phyloP scores from a whole-genome alignment of 2,797 vertebrate species.

The Falco concolor region DNA sequence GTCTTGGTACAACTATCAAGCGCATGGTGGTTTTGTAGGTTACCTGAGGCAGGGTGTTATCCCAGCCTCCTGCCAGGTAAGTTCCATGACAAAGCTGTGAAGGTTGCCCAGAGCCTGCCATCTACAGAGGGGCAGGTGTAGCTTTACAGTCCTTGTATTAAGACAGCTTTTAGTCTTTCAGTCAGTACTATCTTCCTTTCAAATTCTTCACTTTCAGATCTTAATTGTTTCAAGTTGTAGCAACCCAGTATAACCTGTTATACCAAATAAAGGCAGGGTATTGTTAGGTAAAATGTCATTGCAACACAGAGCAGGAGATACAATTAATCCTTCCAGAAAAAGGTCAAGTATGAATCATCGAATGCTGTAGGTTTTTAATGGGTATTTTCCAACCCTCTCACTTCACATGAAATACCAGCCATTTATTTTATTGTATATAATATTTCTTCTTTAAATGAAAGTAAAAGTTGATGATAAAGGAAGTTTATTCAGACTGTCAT shows the following conservation, averaged over 20 bases:
- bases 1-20: too few relatives aligned
- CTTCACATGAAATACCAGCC: neutral
- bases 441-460: neutral
- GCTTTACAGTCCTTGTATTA: neutral
- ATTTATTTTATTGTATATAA: neutral
- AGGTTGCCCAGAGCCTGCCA: neutral
- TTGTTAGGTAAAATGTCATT: neutral
- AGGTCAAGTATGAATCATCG: slow-evolving; percentile 15
- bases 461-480: neutral
- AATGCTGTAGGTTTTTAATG: neutral
- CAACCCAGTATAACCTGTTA: neutral
- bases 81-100: neutral
- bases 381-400: neutral
- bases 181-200: neutral
- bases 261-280: neutral
- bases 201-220: neutral
- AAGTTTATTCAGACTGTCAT: neutral
- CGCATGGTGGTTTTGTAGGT: neutral
- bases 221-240: neutral
- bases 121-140: neutral
- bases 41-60: neutral
- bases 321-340: slow-evolving; percentile 9
- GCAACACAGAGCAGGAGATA: neutral
- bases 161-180: neutral
- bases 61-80: neutral